Conservation (phyloP, 1,140 invertebrate genomes). For the Drosophila pseudoobscura region DNA sequence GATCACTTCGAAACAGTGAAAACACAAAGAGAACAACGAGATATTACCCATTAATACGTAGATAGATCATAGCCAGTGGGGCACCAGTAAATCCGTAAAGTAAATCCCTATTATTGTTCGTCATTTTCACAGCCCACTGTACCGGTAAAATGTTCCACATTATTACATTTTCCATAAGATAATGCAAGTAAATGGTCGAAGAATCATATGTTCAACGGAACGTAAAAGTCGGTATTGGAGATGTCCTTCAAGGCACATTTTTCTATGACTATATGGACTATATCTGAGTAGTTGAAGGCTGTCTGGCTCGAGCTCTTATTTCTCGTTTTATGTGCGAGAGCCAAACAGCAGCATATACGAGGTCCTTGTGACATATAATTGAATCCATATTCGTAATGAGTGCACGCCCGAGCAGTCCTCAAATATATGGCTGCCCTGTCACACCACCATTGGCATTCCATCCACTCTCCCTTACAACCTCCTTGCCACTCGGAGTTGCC, state of each 20-base stretch:
- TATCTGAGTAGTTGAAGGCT: slow-evolving; percentile 4
- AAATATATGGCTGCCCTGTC: neutral
- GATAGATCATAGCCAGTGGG: too few species aligned
- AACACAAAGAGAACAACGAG: too few species aligned
- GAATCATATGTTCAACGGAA: too few species aligned
- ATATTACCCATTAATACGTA: too few species aligned
- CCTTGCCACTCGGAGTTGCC: neutral
- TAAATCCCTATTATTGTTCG: too few species aligned
- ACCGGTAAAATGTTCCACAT: too few species aligned
- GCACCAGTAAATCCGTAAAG: too few species aligned
- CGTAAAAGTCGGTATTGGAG: too few species aligned
- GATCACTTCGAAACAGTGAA: too few species aligned
- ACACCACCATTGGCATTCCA: neutral
- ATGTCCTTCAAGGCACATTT: slow-evolving; percentile 7
- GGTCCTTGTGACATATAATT: slow-evolving; percentile 52
- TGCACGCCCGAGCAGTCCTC: slow-evolving; percentile 47
- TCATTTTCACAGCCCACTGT: too few species aligned
- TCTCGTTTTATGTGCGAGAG: slow-evolving; percentile 43
- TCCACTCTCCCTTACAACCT: slow-evolving; percentile 11
- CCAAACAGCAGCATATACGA: slow-evolving; percentile 35
- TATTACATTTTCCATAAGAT: too few species aligned
- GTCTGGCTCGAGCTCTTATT: slow-evolving; percentile 43
- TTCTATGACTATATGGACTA: slow-evolving; percentile 8
- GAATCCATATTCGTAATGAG: slow-evolving; percentile 74
- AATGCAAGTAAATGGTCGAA: too few species aligned